Evolutionary conservation across 1,140 invertebrate genomes (phyloP).

Genomic region (Geopemphigus sp.): DNA sequence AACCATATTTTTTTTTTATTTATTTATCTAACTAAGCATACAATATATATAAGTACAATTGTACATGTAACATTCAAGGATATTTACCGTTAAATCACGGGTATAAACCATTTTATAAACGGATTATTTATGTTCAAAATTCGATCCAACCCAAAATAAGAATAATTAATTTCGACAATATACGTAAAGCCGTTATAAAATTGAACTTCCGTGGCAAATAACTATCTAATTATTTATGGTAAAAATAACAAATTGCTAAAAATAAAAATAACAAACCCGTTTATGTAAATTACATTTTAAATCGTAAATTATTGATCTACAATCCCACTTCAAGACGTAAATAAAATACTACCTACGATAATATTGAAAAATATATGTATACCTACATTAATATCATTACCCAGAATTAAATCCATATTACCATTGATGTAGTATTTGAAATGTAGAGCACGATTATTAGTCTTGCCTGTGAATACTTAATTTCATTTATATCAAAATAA

Average conservation of each 20-base stretch:
- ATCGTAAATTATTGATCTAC: neutral
- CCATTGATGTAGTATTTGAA: neutral
- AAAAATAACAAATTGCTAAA: too few species aligned
- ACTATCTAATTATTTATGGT: neutral
- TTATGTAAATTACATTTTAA: neutral
- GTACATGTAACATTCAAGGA: neutral
- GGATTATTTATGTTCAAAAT: neutral
- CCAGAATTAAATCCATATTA: constrained; percentile 2
- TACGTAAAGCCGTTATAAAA: neutral
- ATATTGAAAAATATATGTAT: too few species aligned
- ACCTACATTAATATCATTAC: neutral
- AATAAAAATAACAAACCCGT: neutral
- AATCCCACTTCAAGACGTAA: neutral
- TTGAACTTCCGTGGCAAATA: neutral
- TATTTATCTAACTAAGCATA: neutral
- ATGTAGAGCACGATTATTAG: neutral
- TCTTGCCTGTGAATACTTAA: neutral
- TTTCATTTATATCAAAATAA: too few species aligned
- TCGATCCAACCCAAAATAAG: neutral
- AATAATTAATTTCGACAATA: neutral
- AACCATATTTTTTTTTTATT: neutral
- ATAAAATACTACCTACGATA: neutral
- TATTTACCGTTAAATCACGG: constrained; percentile 15
- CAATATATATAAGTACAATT: neutral
- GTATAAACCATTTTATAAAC: constrained; percentile 9